Base-by-base conservation (phyloP, 1,140 invertebrate species). In the Lordiphosa collinella region DNA sequence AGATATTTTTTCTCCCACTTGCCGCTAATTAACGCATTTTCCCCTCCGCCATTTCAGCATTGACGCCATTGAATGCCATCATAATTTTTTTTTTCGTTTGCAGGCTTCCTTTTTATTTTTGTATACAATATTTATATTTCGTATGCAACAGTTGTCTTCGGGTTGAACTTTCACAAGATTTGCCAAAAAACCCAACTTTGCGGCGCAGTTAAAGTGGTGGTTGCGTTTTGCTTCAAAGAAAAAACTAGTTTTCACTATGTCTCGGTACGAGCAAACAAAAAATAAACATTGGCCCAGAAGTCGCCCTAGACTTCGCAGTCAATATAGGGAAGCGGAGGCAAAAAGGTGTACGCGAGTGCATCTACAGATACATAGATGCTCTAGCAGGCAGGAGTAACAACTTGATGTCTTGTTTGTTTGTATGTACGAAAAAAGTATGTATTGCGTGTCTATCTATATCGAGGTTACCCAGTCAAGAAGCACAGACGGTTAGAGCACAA, bases 191-290 rank as follows among this genome's bases (percentile, higher is more conserved):
- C 18, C 46, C 29, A 46, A 78, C 36, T n/a, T n/a, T 82, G 60
- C 66, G 61, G 46, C 63, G 57, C 55, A 84, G 50, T 35, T 53
- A n/a, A n/a, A n/a, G 49, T 35, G 54, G 29, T 9, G 29, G 48
- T 35, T 57, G 34, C 66, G 36, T 59, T 60, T 68, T 53, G 61
- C 11, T 66, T 69, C 62, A 47, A 55, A 61, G 62, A 32, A 48
- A 61, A 80, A 84, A 84, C 79, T 85, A 70, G 78, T 84, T 84
- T 84, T 84, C 79, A 73, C 76, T 82, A n/a, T 74, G 65, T 11
- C 55, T 57, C 58, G 63, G 58, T n/a, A n/a, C 59, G 31, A 51
- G 54, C 59, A 76, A 84, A 84, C 79, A 78, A 78, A 84, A 84
- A 84, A 84, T 85, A 84, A 84, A 84, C 76, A 82, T 82, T 82